Conservation (phyloP, 2,888 invertebrate genomes). For the Prenolepis imparis region DNA sequence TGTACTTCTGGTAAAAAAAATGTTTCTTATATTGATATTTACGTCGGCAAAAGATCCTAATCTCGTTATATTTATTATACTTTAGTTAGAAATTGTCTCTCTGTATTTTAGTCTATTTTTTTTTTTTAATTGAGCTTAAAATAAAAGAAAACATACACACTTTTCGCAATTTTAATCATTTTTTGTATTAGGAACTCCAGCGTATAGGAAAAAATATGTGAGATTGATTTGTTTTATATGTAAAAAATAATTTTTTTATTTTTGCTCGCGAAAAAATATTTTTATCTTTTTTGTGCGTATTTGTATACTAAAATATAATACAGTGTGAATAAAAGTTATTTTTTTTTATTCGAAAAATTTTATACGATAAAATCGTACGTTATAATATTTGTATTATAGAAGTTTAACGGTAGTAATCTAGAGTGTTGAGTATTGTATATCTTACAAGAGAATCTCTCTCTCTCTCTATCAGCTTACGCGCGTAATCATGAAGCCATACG, state of each 20-base stretch:
- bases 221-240: neutral
- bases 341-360: neutral
- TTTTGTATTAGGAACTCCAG: neutral
- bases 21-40: neutral
- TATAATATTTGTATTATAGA: neutral
- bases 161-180: neutral
- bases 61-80: neutral
- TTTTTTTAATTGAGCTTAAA: neutral
- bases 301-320: neutral
- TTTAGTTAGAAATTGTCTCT: neutral
- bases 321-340: slow-evolving; percentile 2
- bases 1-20: neutral
- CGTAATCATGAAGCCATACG: neutral
- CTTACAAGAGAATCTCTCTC: neutral
- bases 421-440: neutral
- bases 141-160: neutral
- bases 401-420: slow-evolving; percentile 5
- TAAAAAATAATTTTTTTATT: neutral
- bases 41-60: neutral
- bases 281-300: neutral
- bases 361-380: neutral
- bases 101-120: neutral
- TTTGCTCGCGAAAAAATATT: neutral
- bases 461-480: neutral
- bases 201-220: neutral